Conservation (phyloP, 2,888 invertebrate species). For the Leptura quadrifasciata region DNA sequence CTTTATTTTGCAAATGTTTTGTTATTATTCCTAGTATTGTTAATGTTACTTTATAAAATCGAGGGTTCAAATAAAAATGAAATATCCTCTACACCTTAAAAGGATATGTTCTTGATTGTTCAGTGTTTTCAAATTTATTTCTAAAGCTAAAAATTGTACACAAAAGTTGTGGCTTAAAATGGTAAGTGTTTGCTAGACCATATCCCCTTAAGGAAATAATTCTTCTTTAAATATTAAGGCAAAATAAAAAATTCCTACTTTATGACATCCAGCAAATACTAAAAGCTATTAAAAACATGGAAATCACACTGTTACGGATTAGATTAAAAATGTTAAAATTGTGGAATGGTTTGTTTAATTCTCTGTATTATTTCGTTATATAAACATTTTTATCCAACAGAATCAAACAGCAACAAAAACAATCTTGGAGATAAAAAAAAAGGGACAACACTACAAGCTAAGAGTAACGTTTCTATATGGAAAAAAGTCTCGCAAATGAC, state of each 20-base stretch:
- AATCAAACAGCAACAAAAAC: background rate
- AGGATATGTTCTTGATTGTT: background rate
- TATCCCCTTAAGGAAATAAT: background rate
- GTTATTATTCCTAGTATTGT: background rate
- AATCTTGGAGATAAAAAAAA: background rate
- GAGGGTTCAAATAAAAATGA: too few species aligned
- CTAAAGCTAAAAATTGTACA: background rate
- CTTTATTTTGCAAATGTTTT: conserved; percentile 23
- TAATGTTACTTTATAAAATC: background rate
- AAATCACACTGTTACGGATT: conserved; percentile 27
- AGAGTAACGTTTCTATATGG: conserved; percentile 1
- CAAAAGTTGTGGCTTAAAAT: background rate
- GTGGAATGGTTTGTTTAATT: conserved; percentile 17
- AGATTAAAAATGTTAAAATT: conserved; percentile 15
- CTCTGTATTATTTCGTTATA: background rate
- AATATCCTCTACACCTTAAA: background rate
- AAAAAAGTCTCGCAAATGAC: conserved; percentile 23
- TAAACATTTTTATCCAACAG: conserved; percentile 7
- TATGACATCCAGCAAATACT: conserved; percentile 1
- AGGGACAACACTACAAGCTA: conserved; percentile 14
- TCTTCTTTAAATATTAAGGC: background rate
- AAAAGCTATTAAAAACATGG: conserved; percentile 6
- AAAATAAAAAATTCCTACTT: conserved; percentile 27
- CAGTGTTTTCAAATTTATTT: background rate
- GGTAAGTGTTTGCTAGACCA: background rate